Conservation (phyloP, 2,888 invertebrate species). For the Hirtodrosophila trivittata region DNA sequence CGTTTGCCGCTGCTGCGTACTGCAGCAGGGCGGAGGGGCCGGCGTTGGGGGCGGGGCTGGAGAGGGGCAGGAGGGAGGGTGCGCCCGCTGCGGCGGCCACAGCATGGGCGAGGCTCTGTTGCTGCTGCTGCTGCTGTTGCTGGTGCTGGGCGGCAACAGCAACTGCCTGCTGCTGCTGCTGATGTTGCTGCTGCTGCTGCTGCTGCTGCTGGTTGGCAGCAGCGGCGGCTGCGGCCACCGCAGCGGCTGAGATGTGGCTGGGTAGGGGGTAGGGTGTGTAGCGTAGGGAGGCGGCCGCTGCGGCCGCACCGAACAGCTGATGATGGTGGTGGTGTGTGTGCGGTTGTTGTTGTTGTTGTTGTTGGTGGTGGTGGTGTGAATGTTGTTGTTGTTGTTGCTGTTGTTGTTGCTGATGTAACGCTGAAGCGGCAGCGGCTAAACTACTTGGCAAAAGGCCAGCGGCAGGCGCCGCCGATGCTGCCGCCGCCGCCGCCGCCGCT, state of each 20-base stretch:
- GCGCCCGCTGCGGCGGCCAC: slow-evolving; percentile 72
- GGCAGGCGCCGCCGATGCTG: slow-evolving; percentile 81
- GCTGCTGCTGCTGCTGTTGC: slow-evolving; percentile 77
- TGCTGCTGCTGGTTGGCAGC: slow-evolving; percentile 84
- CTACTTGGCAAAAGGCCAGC: slow-evolving; percentile 74
- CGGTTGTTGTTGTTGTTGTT: slow-evolving; percentile 66
- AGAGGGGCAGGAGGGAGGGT: slow-evolving; percentile 55
- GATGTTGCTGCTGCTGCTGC: slow-evolving; percentile 81
- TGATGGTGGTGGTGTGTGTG: slow-evolving; percentile 58
- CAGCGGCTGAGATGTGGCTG: slow-evolving; percentile 83
- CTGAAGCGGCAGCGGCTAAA: slow-evolving; percentile 75
- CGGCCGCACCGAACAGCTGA: slow-evolving; percentile 56
- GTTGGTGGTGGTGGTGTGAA: slow-evolving; percentile 54
- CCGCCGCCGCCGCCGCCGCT: slow-evolving; percentile 62
- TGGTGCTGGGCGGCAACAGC: slow-evolving; percentile 78
- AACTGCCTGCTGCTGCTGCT: slow-evolving; percentile 61
- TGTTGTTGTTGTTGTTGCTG: slow-evolving; percentile 59
- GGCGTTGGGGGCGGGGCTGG: slow-evolving; percentile 64
- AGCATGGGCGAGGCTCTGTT: slow-evolving; percentile 71
- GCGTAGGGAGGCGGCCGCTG: slow-evolving; percentile 79
- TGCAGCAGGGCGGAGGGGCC: slow-evolving; percentile 84
- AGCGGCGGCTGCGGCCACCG: slow-evolving; percentile 79
- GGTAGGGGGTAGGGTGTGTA: slow-evolving; percentile 88
- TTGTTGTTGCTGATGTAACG: slow-evolving; percentile 65
- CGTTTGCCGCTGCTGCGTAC: slow-evolving; percentile 87